Evolutionary conservation across 2,797 vertebrate species (phyloP).

Genomic region (Pipistrellus pipistrellus): DNA sequence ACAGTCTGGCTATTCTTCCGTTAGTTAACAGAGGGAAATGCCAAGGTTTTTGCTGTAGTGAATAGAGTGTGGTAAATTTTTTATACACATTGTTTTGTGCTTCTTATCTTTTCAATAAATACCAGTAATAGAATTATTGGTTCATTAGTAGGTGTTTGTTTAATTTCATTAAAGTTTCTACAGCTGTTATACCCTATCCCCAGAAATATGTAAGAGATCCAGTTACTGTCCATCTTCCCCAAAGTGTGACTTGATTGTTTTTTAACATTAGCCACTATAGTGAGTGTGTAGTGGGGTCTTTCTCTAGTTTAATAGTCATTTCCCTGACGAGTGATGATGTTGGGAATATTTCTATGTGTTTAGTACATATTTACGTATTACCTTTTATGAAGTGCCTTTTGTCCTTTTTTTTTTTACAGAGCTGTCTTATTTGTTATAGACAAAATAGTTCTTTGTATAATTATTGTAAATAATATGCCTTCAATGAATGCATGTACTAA

Average conservation of each 20-base stretch:
- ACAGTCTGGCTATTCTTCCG: neutral
- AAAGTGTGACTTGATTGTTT: neutral
- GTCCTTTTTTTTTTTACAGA: neutral
- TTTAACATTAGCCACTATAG: neutral
- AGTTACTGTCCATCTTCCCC: neutral
- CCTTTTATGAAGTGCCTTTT: neutral
- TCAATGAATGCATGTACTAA: neutral
- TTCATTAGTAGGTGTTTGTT: neutral
- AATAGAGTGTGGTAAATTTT: neutral
- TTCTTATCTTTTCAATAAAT: neutral
- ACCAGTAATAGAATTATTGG: neutral
- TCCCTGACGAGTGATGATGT: neutral
- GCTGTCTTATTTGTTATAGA: neutral
- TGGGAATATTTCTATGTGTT: neutral
- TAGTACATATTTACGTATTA: neutral
- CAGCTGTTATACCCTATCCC: neutral
- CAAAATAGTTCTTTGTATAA: neutral
- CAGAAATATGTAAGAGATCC: neutral
- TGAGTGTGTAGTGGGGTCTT: neutral
- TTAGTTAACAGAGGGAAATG: neutral
- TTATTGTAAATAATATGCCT: neutral
- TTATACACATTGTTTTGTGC: neutral
- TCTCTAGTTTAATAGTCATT: neutral
- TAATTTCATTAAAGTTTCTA: neutral
- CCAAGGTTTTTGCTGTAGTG: neutral